phyloP scores from a whole-genome alignment of 2,113 vertebrate species.

The Ascaphus truei region DNA sequence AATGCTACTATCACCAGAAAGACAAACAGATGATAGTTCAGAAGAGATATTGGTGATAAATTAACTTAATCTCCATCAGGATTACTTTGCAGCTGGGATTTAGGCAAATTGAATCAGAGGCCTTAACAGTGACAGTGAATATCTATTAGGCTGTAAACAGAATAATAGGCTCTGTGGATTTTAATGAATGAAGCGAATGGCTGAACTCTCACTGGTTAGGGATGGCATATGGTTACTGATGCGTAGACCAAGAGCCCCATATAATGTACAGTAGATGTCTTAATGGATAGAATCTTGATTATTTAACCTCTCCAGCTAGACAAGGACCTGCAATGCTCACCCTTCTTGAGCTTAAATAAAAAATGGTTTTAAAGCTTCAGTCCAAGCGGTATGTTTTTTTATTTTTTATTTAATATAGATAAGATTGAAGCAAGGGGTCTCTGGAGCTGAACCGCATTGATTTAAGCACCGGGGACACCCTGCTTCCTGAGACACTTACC shows the following conservation, averaged over 20 bases:
- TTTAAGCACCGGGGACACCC: too few relatives aligned
- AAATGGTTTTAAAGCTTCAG: too few relatives aligned
- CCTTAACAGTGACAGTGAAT: slow-evolving; percentile 72
- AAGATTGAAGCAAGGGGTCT: too few relatives aligned
- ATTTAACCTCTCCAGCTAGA: too few relatives aligned
- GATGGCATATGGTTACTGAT: slow-evolving; percentile 44
- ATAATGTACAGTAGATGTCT: slow-evolving; percentile 38
- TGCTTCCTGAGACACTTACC: too few relatives aligned
- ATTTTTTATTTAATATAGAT: too few relatives aligned
- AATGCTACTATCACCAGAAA: slow-evolving; percentile 36
- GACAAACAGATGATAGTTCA: slow-evolving; percentile 47
- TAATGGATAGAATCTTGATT: slow-evolving; percentile 43
- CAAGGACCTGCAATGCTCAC: too few relatives aligned
- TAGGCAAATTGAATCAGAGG: slow-evolving; percentile 76
- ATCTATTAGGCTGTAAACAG: slow-evolving; percentile 75
- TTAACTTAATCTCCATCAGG: slow-evolving; percentile 73
- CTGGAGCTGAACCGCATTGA: too few relatives aligned
- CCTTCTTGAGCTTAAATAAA: too few relatives aligned
- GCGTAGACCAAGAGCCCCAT: slow-evolving; percentile 33
- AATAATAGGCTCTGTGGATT: slow-evolving; percentile 62
- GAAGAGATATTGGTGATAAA: slow-evolving; percentile 71
- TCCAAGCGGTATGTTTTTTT: too few relatives aligned
- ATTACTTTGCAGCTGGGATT: slow-evolving; percentile 70
- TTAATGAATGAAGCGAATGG: slow-evolving; percentile 68
- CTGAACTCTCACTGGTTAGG: slow-evolving; percentile 44